Conservation (phyloP, 2,113 vertebrate species). For the Protobothrops flavoviridis region DNA sequence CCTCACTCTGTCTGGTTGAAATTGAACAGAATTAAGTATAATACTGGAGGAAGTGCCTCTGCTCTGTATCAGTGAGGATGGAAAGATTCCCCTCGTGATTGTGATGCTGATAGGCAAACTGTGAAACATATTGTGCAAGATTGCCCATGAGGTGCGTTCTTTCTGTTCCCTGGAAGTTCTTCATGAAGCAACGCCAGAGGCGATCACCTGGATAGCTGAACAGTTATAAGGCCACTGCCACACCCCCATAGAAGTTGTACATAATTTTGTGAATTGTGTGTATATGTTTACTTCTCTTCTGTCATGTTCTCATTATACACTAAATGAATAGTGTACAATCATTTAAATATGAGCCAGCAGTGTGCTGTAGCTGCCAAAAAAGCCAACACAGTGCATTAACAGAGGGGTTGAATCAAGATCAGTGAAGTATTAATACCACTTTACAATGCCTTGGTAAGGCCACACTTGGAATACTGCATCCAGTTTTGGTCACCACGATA, state of each 20-base stretch:
- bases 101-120: neutral
- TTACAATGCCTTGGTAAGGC: too few relatives aligned
- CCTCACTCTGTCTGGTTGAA: neutral
- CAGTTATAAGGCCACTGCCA: neutral
- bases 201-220: neutral
- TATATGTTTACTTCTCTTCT: neutral
- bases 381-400: too few relatives aligned
- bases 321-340: neutral
- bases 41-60: neutral
- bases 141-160: neutral
- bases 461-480: too few relatives aligned
- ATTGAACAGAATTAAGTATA: neutral
- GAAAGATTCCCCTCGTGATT: neutral
- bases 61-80: neutral
- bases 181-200: neutral
- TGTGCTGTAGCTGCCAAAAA: too few relatives aligned
- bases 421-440: too few relatives aligned
- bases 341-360: too few relatives aligned
- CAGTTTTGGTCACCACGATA: too few relatives aligned
- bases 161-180: neutral
- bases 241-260: neutral
- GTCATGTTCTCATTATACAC: neutral
- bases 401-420: too few relatives aligned
- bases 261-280: neutral
- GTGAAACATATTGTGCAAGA: neutral